Evolutionary conservation across 2,888 invertebrate genomes (phyloP), one percentile per base, ranked within the genome.

Genomic region (Agonopterix subpropinquella): DNA sequence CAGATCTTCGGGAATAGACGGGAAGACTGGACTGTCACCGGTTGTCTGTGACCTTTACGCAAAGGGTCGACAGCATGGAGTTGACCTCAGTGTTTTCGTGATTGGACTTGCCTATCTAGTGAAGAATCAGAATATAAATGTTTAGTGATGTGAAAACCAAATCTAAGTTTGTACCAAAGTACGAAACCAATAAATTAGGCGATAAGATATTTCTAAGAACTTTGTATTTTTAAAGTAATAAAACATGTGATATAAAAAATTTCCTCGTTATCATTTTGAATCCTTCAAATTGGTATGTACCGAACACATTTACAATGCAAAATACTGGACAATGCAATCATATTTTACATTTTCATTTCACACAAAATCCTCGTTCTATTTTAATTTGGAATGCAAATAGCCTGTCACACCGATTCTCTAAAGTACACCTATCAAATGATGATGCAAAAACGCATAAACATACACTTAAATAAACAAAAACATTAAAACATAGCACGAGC

Each of bases 91-190:
- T 43, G 43, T 37, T 11, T n/a, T n/a, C n/a, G 39, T 39, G 39
- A n/a, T n/a, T 39, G 39, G n/a, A 39, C 39, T 4, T 28, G 7
- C 28, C 28, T 28, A 28, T 39, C 39, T 39, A 39, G 39, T 39
- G 39, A 28, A 28, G 28, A 28, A 28, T 28, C 28, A 28, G 5
- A 28, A 28, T 28, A 28, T 28, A 44, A 35, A 28, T 28, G 28
- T 28, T 28, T 45, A 44, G 51, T 47, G 51, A 51, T 45, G 47
- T 51, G 47, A 45, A 15, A 39, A 47, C 36, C 47, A 28, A 39
- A 50, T n/a, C 10, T n/a, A 51, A 50, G 43, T 41, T 44, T 35
- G 41, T 47, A 50, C 53, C 53, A 53, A 53, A 53, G 50, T 47
- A 44, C 47, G 15, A 50, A 48, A 47, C 48, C 53, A 50, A 48